Evolutionary conservation across 2,113 vertebrate species (phyloP).

Genomic region (Ciconia stormi): DNA sequence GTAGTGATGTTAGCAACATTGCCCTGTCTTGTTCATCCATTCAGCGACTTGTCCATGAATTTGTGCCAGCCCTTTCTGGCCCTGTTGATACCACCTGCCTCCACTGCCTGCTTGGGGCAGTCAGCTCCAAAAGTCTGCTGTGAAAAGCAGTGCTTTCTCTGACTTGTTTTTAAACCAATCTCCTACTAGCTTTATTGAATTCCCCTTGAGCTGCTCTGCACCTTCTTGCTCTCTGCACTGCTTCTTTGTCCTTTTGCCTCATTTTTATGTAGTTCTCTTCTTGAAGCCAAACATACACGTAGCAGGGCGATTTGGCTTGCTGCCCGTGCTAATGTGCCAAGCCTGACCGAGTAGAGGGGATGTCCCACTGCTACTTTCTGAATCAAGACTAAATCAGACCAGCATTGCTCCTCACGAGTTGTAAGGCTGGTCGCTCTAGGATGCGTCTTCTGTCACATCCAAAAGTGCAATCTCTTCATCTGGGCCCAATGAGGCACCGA

Average conservation of each 20-base stretch:
- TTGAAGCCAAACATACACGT: rapidly evolving
- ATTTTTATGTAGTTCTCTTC: background rate
- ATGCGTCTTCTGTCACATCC: background rate
- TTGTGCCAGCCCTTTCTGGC: background rate
- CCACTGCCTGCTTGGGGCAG: background rate
- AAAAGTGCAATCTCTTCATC: background rate
- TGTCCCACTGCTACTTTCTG: background rate
- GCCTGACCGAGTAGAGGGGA: background rate
- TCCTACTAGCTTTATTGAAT: background rate
- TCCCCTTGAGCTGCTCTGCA: background rate
- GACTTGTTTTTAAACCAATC: background rate
- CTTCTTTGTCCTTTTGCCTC: background rate
- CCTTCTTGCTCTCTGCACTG: background rate
- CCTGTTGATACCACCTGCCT: background rate
- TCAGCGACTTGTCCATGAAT: rapidly evolving
- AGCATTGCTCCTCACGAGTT: rapidly evolving
- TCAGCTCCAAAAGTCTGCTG: background rate
- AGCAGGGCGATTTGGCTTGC: rapidly evolving
- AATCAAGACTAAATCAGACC: background rate
- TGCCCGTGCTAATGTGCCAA: background rate
- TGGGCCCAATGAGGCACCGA: background rate
- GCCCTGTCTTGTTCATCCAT: background rate
- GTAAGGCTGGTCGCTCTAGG: background rate
- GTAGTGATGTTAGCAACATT: rapidly evolving
- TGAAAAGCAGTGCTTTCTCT: background rate